Evolutionary conservation across 2,113 vertebrate species (phyloP), one percentile per base, ranked within the genome.

Genomic region (Ceyx margarethae): DNA sequence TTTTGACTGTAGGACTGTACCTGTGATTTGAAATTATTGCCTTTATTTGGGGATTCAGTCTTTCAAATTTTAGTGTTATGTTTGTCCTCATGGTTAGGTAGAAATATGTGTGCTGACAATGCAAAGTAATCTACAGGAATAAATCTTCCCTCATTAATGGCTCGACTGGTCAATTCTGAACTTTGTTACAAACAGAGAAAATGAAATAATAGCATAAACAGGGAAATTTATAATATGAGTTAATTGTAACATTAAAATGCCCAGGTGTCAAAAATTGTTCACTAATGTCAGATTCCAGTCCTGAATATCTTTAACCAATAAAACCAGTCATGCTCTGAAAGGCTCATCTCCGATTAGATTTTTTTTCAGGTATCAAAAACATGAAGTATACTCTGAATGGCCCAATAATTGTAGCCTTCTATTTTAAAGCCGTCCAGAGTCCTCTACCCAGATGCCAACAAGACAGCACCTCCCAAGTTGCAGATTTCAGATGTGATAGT

Each of bases 11-110:
- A 85, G 56, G 33, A 53, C 62, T 85, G 45, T 61, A 73, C 91
- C 40, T 72, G 81, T 74, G 83, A 95, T 94, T 85, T 87, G 85
- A 75, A 94, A 91, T 95, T 94, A 93, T 91, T 97, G 56, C 84
- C 35, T 68, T 93, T 87, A 64, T 89, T 89, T 51, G 92, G 85
- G 43, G 88, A 62, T 61, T 93, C 13, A 12, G 6, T 57, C 71
- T 89, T 93, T 92, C 56, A 75, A 40, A 25, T 78, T 48, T 92
- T 93, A 31, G 79, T 15, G 71, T 91, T 84, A 62, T 33, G 19
- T 90, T 90, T 92, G 42, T 88, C 79, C 40, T 84, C 58, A 9
- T 29, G 10, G 75, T 74, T 61, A 90, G 82, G 56, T 78, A 60
- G 77, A 79, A 90, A 88, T 73, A 82, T 94, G 73, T 90, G 78